Base-by-base conservation (phyloP, 2,888 invertebrate species). In the Eristalinus sepulchralis region DNA sequence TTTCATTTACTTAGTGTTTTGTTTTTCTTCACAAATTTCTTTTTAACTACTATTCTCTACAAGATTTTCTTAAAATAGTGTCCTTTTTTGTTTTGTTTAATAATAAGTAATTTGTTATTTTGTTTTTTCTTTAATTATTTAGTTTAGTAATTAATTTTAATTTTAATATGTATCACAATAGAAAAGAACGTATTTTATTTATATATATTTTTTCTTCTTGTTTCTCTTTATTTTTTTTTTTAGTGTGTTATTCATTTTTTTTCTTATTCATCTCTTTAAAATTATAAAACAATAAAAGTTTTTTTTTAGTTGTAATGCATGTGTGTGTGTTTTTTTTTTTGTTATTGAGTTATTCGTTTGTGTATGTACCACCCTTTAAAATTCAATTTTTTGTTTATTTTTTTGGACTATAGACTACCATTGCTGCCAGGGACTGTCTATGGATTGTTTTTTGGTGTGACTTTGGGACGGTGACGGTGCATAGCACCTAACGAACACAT, bases 1-100 rank as follows among this genome's bases (percentile, higher is more conserved):
- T 34, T 63, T n/a, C 55, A n/a, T 59, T 13, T 70, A n/a, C n/a
- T n/a, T n/a, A n/a, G n/a, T 31, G 22, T 5, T 59, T 66, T 63
- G 66, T 59, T 60, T 62, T 59, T 83, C 5, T 75, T 80, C 82
- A 82, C 86, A 86, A 86, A 86, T 86, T 86, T 79, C 70, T 83
- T 86, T 82, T 86, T 83, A 86, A 86, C 86, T 86, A 86, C 64
- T 82, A 86, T 86, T 86, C 60, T 86, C 86, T 86, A 86, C 75
- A 83, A 86, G 78, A 83, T 78, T 83, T 63, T 83, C 83, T 86
- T 86, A 82, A 86, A 86, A 75, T 86, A 86, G 86, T 86, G 81
- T 85, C 77, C 85, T 86, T 70, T 80, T 81, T 81, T 81, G 60
- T 82, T 73, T 82, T 86, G 63, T 82, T 66, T 76, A 78, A 73